Evolutionary conservation across 2,113 vertebrate species (phyloP).

Genomic region (Indri indri): DNA sequence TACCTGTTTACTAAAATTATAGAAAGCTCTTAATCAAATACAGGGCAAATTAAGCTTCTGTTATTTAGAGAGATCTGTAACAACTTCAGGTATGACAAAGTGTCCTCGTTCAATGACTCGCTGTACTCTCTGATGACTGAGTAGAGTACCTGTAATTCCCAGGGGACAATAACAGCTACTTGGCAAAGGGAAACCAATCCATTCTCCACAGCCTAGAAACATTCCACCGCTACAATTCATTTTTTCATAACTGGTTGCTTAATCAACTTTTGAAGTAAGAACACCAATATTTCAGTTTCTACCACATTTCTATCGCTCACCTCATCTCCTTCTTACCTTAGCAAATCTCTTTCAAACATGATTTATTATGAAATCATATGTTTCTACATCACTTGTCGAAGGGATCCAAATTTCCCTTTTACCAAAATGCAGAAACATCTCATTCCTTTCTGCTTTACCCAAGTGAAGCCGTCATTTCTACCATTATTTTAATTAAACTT

Average conservation of each 20-base stretch:
- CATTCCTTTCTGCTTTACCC: background rate
- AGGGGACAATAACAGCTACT: background rate
- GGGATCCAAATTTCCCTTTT: background rate
- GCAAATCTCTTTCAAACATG: background rate
- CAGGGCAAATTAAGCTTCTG: background rate
- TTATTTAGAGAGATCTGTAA: background rate
- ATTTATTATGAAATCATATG: background rate
- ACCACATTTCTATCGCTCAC: background rate
- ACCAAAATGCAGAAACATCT: background rate
- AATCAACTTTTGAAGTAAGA: background rate
- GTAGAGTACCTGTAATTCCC: background rate
- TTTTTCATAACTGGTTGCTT: background rate
- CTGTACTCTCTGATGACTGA: background rate
- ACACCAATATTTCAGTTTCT: background rate
- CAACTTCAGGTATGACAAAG: background rate
- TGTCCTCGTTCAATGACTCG: background rate
- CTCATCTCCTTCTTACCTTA: background rate
- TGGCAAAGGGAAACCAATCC: background rate
- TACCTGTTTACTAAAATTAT: background rate
- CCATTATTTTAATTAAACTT: constrained; percentile 17
- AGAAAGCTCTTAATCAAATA: background rate
- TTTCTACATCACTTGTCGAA: background rate
- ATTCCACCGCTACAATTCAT: background rate
- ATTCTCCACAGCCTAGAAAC: background rate
- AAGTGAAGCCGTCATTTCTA: background rate